These are phyloP conservation scores for Sminthurinus aureus DNA, from an alignment of 2,888 invertebrate species.

Conservation along the genomic window DNA sequence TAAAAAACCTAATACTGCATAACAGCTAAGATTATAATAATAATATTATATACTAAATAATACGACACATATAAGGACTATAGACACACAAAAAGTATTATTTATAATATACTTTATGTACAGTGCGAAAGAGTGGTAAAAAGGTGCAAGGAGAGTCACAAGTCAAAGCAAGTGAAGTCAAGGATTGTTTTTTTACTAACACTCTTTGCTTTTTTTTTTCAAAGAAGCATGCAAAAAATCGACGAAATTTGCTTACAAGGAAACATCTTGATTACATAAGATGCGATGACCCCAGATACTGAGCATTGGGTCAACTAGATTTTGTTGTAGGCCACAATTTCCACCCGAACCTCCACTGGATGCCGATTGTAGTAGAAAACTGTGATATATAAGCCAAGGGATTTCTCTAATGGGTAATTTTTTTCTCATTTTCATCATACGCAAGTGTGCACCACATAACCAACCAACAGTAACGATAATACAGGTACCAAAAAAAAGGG, in stretches of 20 bases:
- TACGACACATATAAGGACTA: background rate
- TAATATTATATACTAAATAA: too few species aligned
- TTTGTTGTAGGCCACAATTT: constrained; percentile 75
- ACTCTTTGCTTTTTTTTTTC: background rate
- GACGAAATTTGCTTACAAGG: constrained; percentile 81
- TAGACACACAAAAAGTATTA: background rate
- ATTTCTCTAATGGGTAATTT: constrained; percentile 39
- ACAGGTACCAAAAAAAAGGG: too few species aligned
- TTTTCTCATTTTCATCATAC: constrained; percentile 12
- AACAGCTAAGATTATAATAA: background rate
- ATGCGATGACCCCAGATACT: constrained; percentile 98
- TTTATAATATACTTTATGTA: background rate
- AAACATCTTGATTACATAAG: constrained; percentile 96
- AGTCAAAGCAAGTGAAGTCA: constrained; percentile 4
- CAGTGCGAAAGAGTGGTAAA: background rate
- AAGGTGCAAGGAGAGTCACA: background rate
- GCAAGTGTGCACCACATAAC: background rate
- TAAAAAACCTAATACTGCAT: background rate
- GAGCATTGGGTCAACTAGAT: constrained; percentile 94
- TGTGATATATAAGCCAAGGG: constrained; percentile 42
- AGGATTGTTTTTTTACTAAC: background rate
- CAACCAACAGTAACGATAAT: background rate
- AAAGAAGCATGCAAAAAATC: constrained; percentile 4
- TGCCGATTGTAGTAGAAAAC: constrained; percentile 42
- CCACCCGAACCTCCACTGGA: constrained; percentile 38